These are phyloP conservation scores for Aricia artaxerxes DNA, from an alignment of 2,888 invertebrate species.

Conservation along the genomic window DNA sequence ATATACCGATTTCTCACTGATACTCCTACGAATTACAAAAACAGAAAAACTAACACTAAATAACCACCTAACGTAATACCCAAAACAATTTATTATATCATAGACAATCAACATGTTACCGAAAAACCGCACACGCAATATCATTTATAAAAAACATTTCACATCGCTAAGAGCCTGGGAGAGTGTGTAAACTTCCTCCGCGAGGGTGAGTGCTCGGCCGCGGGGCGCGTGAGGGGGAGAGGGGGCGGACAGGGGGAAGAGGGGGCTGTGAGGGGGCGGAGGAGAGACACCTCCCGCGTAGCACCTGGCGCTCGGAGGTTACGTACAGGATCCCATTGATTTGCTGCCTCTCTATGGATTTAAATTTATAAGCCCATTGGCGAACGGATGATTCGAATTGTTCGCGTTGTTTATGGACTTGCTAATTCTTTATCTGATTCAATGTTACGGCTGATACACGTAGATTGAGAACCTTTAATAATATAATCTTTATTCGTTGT, in stretches of 20 bases:
- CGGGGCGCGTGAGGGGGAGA: constrained; percentile 50
- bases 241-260: constrained; percentile 43
- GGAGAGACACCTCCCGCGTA: constrained; percentile 69
- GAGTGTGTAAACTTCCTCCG: constrained; percentile 56
- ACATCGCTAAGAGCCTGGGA: constrained; percentile 51
- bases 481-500: not conserved
- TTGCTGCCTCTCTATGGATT: constrained; percentile 54
- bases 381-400: constrained; percentile 20
- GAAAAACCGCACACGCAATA: constrained; percentile 73
- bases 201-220: constrained; percentile 38
- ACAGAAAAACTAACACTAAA: no score
- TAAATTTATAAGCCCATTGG: constrained; percentile 25
- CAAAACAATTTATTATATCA: constrained; percentile 45
- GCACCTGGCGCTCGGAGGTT: constrained; percentile 77
- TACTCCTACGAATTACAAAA: no score
- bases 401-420: constrained; percentile 7
- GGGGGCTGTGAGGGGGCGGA: constrained; percentile 45
- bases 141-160: constrained; percentile 67
- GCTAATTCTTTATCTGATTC: constrained; percentile 23
- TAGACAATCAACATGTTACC: constrained; percentile 57
- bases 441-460: not conserved
- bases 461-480: constrained; percentile 1
- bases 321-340: constrained; percentile 73
- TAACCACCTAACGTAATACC: no score
- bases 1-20: not conserved